Conservation (phyloP, 2,888 invertebrate genomes). For the Limenitis camilla region DNA sequence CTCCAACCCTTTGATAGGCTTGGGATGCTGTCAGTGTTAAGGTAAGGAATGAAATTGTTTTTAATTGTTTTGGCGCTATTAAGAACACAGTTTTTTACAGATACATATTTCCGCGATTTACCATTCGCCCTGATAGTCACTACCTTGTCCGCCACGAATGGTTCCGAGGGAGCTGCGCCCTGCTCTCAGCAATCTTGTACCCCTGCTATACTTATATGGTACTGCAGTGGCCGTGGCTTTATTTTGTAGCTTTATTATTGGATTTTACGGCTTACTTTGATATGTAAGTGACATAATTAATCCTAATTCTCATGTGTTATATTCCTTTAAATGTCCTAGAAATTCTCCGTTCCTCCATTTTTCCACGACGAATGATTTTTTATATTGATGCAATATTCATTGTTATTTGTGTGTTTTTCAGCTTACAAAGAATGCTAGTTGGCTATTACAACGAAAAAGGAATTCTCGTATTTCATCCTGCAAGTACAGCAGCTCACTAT, state of each 20-base stretch:
- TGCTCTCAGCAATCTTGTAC: slow-evolving; percentile 40
- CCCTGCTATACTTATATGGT: slow-evolving; percentile 48
- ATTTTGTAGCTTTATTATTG: slow-evolving; percentile 33
- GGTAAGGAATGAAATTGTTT: slow-evolving; percentile 32
- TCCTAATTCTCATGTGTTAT: not conserved
- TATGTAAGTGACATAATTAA: slow-evolving; percentile 36
- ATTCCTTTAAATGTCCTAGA: too few species aligned
- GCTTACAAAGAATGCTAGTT: slow-evolving; percentile 54
- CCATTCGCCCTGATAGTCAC: slow-evolving; percentile 51
- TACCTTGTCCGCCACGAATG: slow-evolving; percentile 50
- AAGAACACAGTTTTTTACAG: slow-evolving; percentile 26
- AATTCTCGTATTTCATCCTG: slow-evolving; percentile 53
- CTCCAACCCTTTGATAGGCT: slow-evolving; percentile 48
- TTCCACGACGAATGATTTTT: too few species aligned
- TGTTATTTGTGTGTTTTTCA: slow-evolving; percentile 17
- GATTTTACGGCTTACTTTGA: slow-evolving; percentile 47
- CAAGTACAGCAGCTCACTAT: slow-evolving; percentile 54
- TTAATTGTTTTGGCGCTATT: too few species aligned
- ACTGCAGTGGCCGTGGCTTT: slow-evolving; percentile 41
- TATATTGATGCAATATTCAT: not conserved
- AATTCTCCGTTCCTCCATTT: too few species aligned
- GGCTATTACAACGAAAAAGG: slow-evolving; percentile 52
- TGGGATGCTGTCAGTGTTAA: slow-evolving; percentile 49
- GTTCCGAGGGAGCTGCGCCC: slow-evolving; percentile 46
- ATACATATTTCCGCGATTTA: slow-evolving; percentile 58